Conservation (phyloP, 2,113 vertebrate genomes). For the Danionella cerebrum region DNA sequence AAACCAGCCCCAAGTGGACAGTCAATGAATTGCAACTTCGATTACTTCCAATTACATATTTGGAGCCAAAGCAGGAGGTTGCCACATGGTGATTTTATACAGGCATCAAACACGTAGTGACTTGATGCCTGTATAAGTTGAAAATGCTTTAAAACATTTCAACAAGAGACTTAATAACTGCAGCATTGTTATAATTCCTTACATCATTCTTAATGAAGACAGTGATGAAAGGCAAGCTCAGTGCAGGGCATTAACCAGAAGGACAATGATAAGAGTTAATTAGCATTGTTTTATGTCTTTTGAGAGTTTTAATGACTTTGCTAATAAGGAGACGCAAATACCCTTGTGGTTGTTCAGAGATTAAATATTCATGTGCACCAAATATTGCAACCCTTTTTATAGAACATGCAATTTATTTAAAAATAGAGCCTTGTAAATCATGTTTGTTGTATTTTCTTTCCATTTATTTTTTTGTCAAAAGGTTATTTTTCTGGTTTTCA, state of each 20-base stretch:
- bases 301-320: constrained; percentile 5
- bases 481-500: no score
- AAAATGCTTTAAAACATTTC: not conserved
- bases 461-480: no score
- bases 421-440: no score
- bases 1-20: no score
- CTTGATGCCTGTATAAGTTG: no score
- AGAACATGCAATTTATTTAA: not conserved
- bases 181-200: constrained; percentile 7
- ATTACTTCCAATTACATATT: no score
- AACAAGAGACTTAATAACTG: not conserved
- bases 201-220: constrained; percentile 21
- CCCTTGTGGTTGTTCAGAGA: not conserved
- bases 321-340: not conserved
- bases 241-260: not conserved
- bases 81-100: no score
- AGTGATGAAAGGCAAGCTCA: constrained; percentile 9
- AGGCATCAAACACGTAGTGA: no score
- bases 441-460: no score
- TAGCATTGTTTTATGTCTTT: constrained; percentile 19
- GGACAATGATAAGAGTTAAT: constrained; percentile 16
- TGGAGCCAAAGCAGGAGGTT: no score
- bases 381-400: not conserved
- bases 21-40: no score
- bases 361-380: not conserved